phyloP scores from a whole-genome alignment of 2,888 invertebrate species.

The Zootermopsis nevadensis region DNA sequence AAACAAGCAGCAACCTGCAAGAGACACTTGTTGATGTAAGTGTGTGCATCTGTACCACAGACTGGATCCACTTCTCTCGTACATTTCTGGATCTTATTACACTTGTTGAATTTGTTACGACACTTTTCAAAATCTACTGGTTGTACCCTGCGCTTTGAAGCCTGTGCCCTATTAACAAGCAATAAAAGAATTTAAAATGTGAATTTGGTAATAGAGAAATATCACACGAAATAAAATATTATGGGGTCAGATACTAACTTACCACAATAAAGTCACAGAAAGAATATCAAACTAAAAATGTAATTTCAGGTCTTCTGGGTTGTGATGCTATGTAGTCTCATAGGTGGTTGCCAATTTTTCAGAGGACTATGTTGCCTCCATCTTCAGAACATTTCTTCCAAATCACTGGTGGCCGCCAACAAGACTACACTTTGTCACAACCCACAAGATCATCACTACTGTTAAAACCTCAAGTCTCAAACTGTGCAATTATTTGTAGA shows the following conservation, averaged over 20 bases:
- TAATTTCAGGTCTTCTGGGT: no score
- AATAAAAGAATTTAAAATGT: neutral
- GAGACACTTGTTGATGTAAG: constrained; percentile 85
- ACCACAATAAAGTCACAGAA: no score
- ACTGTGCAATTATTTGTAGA: no score
- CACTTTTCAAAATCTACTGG: constrained; percentile 86
- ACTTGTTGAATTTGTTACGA: constrained; percentile 77
- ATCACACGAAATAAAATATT: neutral
- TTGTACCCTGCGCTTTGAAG: constrained; percentile 70
- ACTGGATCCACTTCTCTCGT: constrained; percentile 68
- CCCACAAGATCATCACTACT: no score
- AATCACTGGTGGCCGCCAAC: no score
- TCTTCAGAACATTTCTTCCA: no score
- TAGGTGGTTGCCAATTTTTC: no score
- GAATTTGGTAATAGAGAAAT: neutral
- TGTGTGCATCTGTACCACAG: constrained; percentile 90
- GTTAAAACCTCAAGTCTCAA: no score
- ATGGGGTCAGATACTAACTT: neutral
- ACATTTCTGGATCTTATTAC: constrained; percentile 72
- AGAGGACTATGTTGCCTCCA: no score
- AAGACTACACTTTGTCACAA: no score
- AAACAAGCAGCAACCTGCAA: constrained; percentile 86
- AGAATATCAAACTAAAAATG: no score
- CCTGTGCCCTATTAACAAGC: constrained; percentile 58
- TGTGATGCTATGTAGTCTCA: no score